These are phyloP conservation scores for Oryzias javanicus DNA, from an alignment of 2,113 vertebrate genomes.

Conservation along the genomic window DNA sequence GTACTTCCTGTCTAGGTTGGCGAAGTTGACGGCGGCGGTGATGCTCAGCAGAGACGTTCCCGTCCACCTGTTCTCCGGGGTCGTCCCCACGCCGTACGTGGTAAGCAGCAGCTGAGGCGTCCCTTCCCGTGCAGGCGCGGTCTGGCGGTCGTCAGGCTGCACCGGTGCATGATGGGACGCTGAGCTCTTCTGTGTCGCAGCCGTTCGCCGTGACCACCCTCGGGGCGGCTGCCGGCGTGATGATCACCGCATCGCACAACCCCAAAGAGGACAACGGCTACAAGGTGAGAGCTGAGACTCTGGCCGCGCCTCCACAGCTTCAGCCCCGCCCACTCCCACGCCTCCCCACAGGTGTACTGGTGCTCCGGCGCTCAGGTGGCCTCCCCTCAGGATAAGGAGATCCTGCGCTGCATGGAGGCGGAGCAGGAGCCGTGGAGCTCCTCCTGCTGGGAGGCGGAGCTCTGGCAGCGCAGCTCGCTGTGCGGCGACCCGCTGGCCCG, in stretches of 20 bases:
- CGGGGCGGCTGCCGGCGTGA: constrained; percentile 87
- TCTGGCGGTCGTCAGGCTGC: accelerated
- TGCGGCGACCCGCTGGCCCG: constrained; percentile 83
- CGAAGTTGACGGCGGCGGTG: constrained; percentile 87
- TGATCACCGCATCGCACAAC: constrained; percentile 97
- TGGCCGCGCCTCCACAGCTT: background rate
- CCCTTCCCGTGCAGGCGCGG: background rate
- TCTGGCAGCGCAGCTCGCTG: constrained; percentile 81
- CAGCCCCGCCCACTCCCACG: background rate
- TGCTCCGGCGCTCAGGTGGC: constrained; percentile 91
- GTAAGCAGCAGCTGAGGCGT: constrained; percentile 72
- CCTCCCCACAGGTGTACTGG: constrained; percentile 86
- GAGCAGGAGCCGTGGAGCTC: constrained; percentile 87
- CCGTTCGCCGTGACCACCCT: constrained; percentile 89
- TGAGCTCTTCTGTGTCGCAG: constrained; percentile 63
- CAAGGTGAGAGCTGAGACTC: constrained; percentile 63
- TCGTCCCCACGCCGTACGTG: constrained; percentile 94
- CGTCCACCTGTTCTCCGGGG: constrained; percentile 89
- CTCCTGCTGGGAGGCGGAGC: constrained; percentile 89
- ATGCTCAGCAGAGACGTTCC: constrained; percentile 85
- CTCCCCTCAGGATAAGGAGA: constrained; percentile 89
- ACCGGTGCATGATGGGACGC: background rate
- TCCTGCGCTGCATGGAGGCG: constrained; percentile 86
- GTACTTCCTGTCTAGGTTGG: constrained; percentile 76
- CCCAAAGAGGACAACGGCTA: constrained; percentile 96